Conservation (phyloP, 2,797 vertebrate species). For the Hybognathus amarus region DNA sequence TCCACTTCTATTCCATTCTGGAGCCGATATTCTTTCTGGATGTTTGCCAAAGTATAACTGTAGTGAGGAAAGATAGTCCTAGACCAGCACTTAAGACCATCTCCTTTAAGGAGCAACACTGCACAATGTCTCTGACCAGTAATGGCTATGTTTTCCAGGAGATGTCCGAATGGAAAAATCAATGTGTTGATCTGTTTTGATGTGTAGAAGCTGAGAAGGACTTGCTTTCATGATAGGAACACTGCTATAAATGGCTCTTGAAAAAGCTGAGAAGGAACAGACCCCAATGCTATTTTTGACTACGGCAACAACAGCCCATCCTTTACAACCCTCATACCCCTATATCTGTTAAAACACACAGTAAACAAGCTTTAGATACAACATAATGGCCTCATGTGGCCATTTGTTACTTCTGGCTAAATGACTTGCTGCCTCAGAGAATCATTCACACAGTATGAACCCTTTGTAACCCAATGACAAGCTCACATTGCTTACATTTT, state of each 20-base stretch:
- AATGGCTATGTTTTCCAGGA: conserved; percentile 45
- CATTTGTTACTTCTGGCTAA: conserved; percentile 37
- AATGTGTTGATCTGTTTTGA: conserved; percentile 51
- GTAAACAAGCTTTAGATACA: conserved; percentile 9
- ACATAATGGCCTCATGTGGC: conserved; percentile 7
- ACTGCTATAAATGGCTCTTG: conserved; percentile 26
- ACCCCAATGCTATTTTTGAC: not conserved
- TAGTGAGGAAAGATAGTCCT: conserved; percentile 21
- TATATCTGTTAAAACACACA: not conserved
- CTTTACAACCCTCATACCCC: conserved; percentile 14
- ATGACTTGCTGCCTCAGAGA: conserved; percentile 16
- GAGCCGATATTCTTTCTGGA: not conserved
- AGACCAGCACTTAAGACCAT: conserved; percentile 35
- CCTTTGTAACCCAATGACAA: conserved; percentile 28
- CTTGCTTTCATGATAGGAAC: conserved; percentile 37
- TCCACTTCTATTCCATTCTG: not conserved
- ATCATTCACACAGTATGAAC: conserved; percentile 24
- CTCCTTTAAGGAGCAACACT: conserved; percentile 39
- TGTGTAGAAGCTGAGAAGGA: conserved; percentile 41
- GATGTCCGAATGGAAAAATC: conserved; percentile 48
- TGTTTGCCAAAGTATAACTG: conserved; percentile 15
- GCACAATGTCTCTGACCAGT: conserved; percentile 36
- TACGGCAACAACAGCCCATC: not conserved
- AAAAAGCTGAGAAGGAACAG: conserved; percentile 21
- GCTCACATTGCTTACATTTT: conserved; percentile 4